Conservation (phyloP, 2,888 invertebrate species). For the Gandaritis pyraliata region DNA sequence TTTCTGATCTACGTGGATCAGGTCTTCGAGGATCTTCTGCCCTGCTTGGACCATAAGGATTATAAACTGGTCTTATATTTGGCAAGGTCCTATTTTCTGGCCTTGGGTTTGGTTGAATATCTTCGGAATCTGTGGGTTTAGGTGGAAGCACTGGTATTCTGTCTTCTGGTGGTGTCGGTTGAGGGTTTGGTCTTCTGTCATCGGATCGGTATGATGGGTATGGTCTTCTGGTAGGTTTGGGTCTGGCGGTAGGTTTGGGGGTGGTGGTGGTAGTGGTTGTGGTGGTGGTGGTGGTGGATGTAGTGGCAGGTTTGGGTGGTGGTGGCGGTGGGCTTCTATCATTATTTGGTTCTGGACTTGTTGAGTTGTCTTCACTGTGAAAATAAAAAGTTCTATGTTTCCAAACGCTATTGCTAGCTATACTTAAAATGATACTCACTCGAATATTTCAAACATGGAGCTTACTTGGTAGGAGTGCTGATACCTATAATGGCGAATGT, state of each 20-base stretch:
- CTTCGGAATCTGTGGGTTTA: conserved; percentile 11
- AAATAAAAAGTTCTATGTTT: not conserved
- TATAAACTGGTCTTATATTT: conserved; percentile 17
- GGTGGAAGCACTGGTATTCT: conserved; percentile 17
- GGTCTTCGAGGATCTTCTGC: not conserved
- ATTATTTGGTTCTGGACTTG: conserved; percentile 32
- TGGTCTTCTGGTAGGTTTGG: conserved; percentile 40
- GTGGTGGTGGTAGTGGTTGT: conserved; percentile 30
- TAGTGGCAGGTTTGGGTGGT: conserved; percentile 28
- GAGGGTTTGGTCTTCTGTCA: conserved; percentile 18
- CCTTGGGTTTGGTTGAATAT: not conserved
- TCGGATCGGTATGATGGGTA: conserved; percentile 39
- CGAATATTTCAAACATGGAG: too few species aligned
- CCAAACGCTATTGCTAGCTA: too few species aligned
- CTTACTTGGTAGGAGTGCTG: too few species aligned
- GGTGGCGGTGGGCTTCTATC: conserved; percentile 22
- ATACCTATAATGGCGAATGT: too few species aligned
- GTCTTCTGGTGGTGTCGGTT: conserved; percentile 16
- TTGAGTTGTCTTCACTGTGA: conserved; percentile 60
- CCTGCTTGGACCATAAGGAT: conserved; percentile 9
- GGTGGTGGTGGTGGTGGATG: conserved; percentile 31
- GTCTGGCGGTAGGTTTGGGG: conserved; percentile 37
- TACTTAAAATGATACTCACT: too few species aligned
- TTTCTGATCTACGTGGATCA: not conserved
- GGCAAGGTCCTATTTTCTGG: conserved; percentile 5